Percentiles rank a stretch among this genome's conserved stretches.
Conservation (phyloP, 2,113 vertebrate species). For the Neodon shergylaensis region DNA sequence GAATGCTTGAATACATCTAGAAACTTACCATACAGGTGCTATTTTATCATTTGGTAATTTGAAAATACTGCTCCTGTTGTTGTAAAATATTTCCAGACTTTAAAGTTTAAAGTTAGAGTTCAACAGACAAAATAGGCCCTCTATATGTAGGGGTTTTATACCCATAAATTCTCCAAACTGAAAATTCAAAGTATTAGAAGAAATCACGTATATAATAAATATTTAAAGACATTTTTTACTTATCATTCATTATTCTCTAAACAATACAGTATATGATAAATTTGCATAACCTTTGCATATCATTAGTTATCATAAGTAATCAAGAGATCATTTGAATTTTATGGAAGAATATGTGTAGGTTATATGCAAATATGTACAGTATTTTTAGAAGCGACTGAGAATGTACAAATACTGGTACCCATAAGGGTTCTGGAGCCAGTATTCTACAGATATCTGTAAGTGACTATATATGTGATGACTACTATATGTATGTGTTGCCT, state of each 20-base stretch:
- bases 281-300: neutral
- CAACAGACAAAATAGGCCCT: neutral
- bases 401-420: neutral
- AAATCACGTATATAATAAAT: neutral
- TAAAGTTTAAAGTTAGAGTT: neutral
- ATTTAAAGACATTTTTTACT: neutral
- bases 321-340: neutral
- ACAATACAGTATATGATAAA: neutral
- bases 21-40: neutral
- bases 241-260: neutral
- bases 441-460: neutral
- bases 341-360: neutral
- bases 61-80: slow-evolving; percentile 18
- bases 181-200: neutral
- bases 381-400: neutral
- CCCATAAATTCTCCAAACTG: neutral
- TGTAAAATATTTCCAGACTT: slow-evolving; percentile 28
- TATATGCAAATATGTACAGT: neutral
- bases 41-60: slow-evolving; percentile 40
- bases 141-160: neutral
- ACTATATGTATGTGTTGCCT: neutral
- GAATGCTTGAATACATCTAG: slow-evolving; percentile 16
- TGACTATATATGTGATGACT: neutral
- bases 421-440: neutral
- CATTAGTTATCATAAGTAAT: neutral